Evolutionary conservation across 2,113 vertebrate genomes (phyloP), one percentile per base, ranked within the genome.

Genomic region (Porphyrio hochstetteri): DNA sequence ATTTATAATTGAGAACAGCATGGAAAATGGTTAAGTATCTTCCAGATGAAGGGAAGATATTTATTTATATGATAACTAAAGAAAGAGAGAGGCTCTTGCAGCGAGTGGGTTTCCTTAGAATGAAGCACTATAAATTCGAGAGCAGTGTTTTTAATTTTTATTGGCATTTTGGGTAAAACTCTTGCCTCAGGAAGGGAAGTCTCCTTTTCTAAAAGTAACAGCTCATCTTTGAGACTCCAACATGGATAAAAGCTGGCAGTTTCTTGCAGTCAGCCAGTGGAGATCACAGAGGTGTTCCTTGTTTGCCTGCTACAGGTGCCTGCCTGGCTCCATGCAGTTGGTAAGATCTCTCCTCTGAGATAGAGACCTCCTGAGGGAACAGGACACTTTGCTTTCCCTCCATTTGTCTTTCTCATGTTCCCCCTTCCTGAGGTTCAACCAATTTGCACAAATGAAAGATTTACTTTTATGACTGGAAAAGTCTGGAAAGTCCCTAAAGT

Each of bases 1-100:
- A 94, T 84, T 89, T 94, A 76, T 86, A 92, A 94, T 88, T 87
- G 57, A 85, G 70, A 86, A 87, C n/a, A 92, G 77, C 36, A n/a
- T 69, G 36, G 77, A 78, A 96, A 94, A 92, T 18, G 19, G 35
- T 79, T 69, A 75, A 84, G 44, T 63, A 79, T 76, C 65, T 94
- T 92, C 40, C 42, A 76, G 53, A 72, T 76, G 59, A 94, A 89
- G 91, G 67, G 61, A 90, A 86, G 56, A 84, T 82, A 25, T 64
- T 70, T 84, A 57, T 82, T 76, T 65, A 40, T 69, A 33, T 0
- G 2, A 40, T 36, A 82, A 68, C 48, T 50, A 59, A 86, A 88
- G 60, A 72, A 92, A 81, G 21, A 44, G 9, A 84, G 61, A 75
- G 11, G 16, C 16, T 92, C 14, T 92, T 71, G 38, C 35, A 94